Evolutionary conservation across 2,888 invertebrate genomes (phyloP), one percentile per base, ranked within the genome.

Genomic region (Drosophila fulvimacula): DNA sequence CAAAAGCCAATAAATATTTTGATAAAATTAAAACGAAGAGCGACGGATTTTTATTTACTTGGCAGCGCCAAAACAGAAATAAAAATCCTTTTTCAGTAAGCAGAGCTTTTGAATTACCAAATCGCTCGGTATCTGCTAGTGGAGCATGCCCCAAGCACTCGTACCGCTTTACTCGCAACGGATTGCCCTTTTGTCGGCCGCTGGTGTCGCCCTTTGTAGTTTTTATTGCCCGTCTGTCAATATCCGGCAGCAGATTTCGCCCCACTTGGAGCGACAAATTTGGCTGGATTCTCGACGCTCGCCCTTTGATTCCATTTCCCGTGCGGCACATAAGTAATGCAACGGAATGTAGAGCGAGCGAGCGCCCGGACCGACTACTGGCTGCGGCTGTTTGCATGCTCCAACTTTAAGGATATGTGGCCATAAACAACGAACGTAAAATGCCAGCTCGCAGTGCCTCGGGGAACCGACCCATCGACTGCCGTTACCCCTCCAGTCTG

Each of bases 341-440:
- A 74, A 55, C 46, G 36, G 57, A 17, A 32, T 48, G 48, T 13
- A 32, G n/a, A 32, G 10, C 30, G 6, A 6, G 17, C 17, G n/a
- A 32, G 10, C 30, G 6, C 11, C 17, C 13, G 17, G 17, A 48
- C 48, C 11, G 48, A n/a, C n/a, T n/a, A n/a, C 30, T 48, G 27
- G 64, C 41, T 17, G 41, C n/a, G n/a, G 2, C 2, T 24, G 41
- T 69, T 66, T 73, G 73, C 69, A 66, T 77, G 76, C 61, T 55
- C 59, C 52, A 67, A 72, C 77, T 85, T 84, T 69, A 79, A 87
- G 82, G 82, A 82, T 76, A 72, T 79, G 82, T 65, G 86, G 52
- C 81, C 88, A 88, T 83, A 83, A 83, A 86, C 86, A 88, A 83
- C 78, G 88, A 73, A 88, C 80, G 75, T 83, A 79, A 86, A 88